Conservation (phyloP, 2,113 vertebrate genomes). For the Pyxicephalus adspersus region DNA sequence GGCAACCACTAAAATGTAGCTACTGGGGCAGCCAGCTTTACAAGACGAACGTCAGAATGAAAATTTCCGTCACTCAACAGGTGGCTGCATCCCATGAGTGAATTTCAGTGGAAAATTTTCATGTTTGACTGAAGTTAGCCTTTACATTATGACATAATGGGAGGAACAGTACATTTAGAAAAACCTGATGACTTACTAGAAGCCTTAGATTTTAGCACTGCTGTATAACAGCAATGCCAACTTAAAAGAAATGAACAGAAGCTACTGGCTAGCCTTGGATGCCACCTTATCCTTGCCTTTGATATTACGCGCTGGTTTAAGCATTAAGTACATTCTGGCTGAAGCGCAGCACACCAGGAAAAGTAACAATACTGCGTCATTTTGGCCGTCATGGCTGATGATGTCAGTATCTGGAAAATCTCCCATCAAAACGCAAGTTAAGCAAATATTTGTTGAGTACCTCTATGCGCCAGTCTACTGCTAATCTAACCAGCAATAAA, state of each 20-base stretch:
- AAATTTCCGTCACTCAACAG: no score
- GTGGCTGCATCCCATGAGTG: no score
- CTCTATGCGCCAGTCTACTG: background rate
- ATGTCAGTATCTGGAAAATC: constrained; percentile 31
- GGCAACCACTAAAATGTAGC: no score
- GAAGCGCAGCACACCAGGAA: background rate
- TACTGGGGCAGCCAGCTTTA: no score
- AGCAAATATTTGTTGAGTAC: constrained; percentile 30
- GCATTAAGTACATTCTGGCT: background rate
- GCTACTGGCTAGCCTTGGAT: background rate
- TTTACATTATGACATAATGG: background rate
- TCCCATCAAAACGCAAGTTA: constrained; percentile 30
- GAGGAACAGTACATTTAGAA: no score
- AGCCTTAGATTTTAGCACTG: no score
- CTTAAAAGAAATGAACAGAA: background rate
- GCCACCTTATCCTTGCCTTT: background rate
- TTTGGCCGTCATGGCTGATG: constrained; percentile 5
- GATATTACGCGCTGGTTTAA: background rate
- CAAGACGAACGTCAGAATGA: no score
- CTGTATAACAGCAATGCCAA: no score
- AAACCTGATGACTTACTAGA: no score
- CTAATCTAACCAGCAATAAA: constrained; percentile 10
- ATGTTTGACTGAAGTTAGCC: background rate
- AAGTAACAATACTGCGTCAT: constrained; percentile 8
- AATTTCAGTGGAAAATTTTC: background rate